Percentiles rank a stretch among this genome's conserved stretches.
These are phyloP conservation scores for Periparus ater DNA, from an alignment of 2,797 vertebrate species.

Conservation along the genomic window DNA sequence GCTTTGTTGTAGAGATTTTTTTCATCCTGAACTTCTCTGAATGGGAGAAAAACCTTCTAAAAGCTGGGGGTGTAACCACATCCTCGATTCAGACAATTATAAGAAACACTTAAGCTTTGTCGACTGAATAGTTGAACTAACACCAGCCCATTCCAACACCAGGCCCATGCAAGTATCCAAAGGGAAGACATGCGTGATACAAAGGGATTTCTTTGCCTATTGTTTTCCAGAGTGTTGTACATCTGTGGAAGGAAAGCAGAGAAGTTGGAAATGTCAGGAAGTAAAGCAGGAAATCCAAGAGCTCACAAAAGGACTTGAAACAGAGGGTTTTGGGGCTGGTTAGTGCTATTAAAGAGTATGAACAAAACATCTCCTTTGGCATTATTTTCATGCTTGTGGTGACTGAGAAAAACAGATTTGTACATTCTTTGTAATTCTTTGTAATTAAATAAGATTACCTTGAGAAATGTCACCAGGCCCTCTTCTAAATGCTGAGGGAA, in stretches of 20 bases:
- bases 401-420: background rate
- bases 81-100: background rate
- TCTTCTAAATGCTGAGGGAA: background rate
- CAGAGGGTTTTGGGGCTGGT: background rate
- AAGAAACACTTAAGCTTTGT: background rate
- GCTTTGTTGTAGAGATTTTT: background rate
- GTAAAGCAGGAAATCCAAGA: conserved; percentile 6
- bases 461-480: background rate
- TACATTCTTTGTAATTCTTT: background rate
- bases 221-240: background rate
- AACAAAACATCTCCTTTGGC: background rate
- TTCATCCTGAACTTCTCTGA: background rate
- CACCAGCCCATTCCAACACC: background rate
- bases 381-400: background rate
- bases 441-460: background rate
- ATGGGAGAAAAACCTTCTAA: background rate
- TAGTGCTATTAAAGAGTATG: background rate
- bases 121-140: background rate
- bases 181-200: background rate
- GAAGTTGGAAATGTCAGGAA: background rate
- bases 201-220: background rate
- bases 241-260: background rate
- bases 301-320: background rate
- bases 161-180: background rate
- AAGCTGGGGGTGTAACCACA: background rate